phyloP scores from a whole-genome alignment of 1,140 invertebrate species.

The Diorhabda sublineata region DNA sequence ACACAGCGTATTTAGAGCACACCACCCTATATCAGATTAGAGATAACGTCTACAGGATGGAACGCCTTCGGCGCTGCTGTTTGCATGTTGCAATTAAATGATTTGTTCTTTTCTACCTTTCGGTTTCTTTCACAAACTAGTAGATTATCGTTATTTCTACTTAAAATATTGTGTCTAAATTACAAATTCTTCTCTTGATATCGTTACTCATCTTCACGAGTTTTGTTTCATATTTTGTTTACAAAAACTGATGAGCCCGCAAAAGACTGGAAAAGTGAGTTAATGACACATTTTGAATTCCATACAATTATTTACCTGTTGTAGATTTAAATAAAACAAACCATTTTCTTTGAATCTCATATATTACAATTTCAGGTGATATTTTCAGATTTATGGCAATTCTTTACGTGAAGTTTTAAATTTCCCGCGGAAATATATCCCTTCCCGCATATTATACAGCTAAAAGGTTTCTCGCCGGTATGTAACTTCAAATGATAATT shows the following conservation, averaged over 20 bases:
- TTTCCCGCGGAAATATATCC: slow-evolving; percentile 60
- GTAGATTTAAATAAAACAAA: too few species aligned
- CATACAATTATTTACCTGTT: too few species aligned
- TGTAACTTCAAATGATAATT: slow-evolving; percentile 56
- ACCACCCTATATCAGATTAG: not conserved
- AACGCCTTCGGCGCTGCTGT: not conserved
- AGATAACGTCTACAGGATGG: not conserved
- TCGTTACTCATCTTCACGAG: too few species aligned
- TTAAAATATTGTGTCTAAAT: not conserved
- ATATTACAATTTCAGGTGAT: too few species aligned
- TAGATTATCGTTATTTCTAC: not conserved
- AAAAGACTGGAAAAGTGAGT: too few species aligned
- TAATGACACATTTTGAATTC: too few species aligned
- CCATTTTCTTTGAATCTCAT: too few species aligned
- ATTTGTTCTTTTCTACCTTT: not conserved
- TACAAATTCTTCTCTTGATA: too few species aligned
- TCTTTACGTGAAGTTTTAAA: slow-evolving; percentile 59
- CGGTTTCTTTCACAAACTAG: not conserved
- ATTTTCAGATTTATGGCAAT: slow-evolving; percentile 32
- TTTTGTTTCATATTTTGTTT: too few species aligned
- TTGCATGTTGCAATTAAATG: not conserved
- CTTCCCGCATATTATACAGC: slow-evolving; percentile 64
- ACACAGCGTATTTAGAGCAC: not conserved
- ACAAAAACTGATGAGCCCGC: too few species aligned
- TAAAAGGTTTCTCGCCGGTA: slow-evolving; percentile 72